These are phyloP conservation scores for Menidia beryllina DNA, from an alignment of 2,113 vertebrate species.

Conservation along the genomic window DNA sequence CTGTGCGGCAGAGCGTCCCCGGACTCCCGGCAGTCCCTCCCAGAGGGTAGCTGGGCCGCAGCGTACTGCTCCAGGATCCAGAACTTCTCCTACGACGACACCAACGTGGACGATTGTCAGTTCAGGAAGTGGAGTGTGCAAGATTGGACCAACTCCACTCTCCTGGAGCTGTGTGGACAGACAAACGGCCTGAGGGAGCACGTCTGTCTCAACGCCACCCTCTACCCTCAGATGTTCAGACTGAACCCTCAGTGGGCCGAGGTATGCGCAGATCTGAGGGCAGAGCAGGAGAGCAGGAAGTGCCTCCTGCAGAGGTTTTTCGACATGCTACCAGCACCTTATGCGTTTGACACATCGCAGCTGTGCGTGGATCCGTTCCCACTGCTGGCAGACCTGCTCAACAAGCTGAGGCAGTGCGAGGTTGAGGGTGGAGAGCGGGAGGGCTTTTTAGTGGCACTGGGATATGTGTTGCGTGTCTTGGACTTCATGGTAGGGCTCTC, in stretches of 20 bases:
- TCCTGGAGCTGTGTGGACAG: constrained; percentile 75
- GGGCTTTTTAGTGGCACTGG: constrained; percentile 79
- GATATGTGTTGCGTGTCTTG: constrained; percentile 86
- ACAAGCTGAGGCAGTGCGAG: constrained; percentile 83
- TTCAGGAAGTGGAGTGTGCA: constrained; percentile 69
- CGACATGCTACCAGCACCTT: constrained; percentile 83
- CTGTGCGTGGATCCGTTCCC: constrained; percentile 84
- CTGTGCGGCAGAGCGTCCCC: constrained; percentile 74
- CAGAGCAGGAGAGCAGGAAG: constrained; percentile 65
- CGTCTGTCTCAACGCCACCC: constrained; percentile 82
- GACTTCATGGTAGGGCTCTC: constrained; percentile 86
- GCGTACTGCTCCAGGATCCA: constrained; percentile 80
- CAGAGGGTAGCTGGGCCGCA: constrained; percentile 80
- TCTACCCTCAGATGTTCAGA: constrained; percentile 75
- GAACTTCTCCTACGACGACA: constrained; percentile 54
- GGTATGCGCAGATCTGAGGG: constrained; percentile 73
- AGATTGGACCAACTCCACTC: constrained; percentile 67
- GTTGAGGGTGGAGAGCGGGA: constrained; percentile 78
- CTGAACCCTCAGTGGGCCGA: constrained; percentile 73
- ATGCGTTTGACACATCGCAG: constrained; percentile 82
- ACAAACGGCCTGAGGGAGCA: constrained; percentile 80
- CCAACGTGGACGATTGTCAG: constrained; percentile 72
- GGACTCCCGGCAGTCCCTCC: constrained; percentile 54
- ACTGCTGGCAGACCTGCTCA: constrained; percentile 81
- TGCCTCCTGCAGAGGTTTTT: constrained; percentile 88